These are phyloP conservation scores for Chionodraco myersi DNA, from an alignment of 2,113 vertebrate species.

Conservation along the genomic window DNA sequence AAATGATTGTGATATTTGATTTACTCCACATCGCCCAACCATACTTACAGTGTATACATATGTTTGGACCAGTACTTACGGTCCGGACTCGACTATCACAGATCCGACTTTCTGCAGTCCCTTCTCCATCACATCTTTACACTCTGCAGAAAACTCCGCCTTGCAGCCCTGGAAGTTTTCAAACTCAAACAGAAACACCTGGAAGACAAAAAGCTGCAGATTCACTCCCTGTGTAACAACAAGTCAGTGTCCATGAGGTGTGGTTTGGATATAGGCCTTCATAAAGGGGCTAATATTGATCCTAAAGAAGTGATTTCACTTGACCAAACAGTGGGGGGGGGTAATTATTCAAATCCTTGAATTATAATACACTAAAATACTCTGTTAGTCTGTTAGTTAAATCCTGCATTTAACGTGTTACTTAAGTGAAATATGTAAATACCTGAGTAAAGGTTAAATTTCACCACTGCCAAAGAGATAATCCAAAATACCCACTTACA, in stretches of 20 bases:
- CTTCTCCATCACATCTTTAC: conserved; percentile 86
- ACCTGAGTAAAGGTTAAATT: too few relatives aligned
- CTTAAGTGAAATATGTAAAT: too few relatives aligned
- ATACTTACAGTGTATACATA: not conserved
- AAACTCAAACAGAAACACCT: conserved; percentile 83
- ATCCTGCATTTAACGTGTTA: too few relatives aligned
- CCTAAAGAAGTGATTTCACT: not conserved
- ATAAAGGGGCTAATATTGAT: not conserved
- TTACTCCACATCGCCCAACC: too few relatives aligned
- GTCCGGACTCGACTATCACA: conserved; percentile 89
- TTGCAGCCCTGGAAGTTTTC: conserved; percentile 92
- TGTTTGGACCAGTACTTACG: conserved; percentile 60
- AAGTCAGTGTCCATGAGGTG: not conserved
- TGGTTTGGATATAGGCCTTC: not conserved
- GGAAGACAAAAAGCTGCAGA: conserved; percentile 23
- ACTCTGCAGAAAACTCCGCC: conserved; percentile 72
- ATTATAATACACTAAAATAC: too few relatives aligned
- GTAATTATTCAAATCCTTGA: too few relatives aligned
- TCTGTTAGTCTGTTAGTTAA: too few relatives aligned
- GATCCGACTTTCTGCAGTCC: conserved; percentile 93
- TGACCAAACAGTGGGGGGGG: too few relatives aligned
- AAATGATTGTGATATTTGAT: too few relatives aligned
- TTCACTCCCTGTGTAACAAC: not conserved
- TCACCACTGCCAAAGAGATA: too few relatives aligned
- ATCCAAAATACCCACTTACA: too few relatives aligned